These are phyloP conservation scores for Drosophila tsacasi DNA, from an alignment of 1,140 invertebrate genomes.

Conservation along the genomic window DNA sequence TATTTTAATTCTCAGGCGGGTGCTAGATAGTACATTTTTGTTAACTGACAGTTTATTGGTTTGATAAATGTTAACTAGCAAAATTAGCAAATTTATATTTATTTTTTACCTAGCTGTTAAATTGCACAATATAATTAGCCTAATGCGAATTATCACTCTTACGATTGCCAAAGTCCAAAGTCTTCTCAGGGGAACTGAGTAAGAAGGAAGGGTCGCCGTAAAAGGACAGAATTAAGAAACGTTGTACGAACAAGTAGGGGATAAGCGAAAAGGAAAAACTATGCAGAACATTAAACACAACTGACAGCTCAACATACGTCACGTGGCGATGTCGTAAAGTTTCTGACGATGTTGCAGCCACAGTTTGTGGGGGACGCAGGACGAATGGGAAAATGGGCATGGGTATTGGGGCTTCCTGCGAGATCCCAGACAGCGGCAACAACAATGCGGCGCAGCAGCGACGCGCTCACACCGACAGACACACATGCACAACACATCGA, in stretches of 20 bases:
- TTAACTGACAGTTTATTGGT: neutral
- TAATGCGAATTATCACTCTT: slow-evolving; percentile 4
- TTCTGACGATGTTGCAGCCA: slow-evolving; percentile 50
- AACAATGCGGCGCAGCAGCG: slow-evolving; percentile 38
- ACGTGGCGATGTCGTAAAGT: slow-evolving; percentile 80
- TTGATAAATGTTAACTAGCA: neutral
- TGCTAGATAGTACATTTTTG: no score
- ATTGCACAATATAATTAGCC: slow-evolving; percentile 4
- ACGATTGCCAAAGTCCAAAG: slow-evolving; percentile 2
- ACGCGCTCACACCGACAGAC: slow-evolving; percentile 13
- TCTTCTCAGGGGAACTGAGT: neutral
- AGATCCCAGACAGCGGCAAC: slow-evolving; percentile 36
- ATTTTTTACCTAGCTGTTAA: neutral
- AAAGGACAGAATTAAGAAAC: slow-evolving; percentile 10
- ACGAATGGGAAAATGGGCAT: neutral
- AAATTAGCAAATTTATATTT: neutral
- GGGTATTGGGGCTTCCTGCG: slow-evolving; percentile 8
- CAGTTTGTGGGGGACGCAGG: slow-evolving; percentile 8
- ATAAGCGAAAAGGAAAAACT: slow-evolving; percentile 34
- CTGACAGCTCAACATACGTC: slow-evolving; percentile 80
- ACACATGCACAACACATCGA: slow-evolving; percentile 59
- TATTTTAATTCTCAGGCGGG: no score
- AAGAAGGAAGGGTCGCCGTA: slow-evolving; percentile 18
- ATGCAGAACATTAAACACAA: slow-evolving; percentile 81
- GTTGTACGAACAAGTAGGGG: slow-evolving; percentile 3